Evolutionary conservation across 2,888 invertebrate species (phyloP).

Genomic region (Plagiodera versicolora): DNA sequence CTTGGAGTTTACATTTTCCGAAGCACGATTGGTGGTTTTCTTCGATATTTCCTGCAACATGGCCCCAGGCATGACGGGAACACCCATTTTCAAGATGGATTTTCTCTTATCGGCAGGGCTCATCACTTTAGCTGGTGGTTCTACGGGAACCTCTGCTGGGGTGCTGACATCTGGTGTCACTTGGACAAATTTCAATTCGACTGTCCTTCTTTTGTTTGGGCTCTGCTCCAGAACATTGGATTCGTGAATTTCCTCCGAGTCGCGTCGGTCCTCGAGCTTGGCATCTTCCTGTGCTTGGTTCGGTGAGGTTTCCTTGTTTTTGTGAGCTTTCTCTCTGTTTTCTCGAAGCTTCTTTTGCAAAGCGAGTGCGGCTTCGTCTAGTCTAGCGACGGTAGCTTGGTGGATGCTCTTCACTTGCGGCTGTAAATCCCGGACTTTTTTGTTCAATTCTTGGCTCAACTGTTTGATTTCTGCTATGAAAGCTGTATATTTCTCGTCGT

Average conservation of each 20-base stretch:
- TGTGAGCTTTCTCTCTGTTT: conserved; percentile 28
- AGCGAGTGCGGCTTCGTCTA: conserved; percentile 32
- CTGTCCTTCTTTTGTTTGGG: conserved; percentile 31
- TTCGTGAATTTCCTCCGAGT: conserved; percentile 11
- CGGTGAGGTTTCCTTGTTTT: conserved; percentile 2
- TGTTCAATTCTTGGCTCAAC: conserved; percentile 30
- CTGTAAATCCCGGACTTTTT: conserved; percentile 34
- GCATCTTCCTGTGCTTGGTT: background rate
- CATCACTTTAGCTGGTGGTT: background rate
- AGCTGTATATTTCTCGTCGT: conserved; percentile 29
- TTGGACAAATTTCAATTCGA: conserved; percentile 37
- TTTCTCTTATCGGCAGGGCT: conserved; percentile 33
- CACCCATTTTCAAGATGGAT: conserved; percentile 39
- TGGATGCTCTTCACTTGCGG: conserved; percentile 36
- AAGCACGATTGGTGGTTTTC: conserved; percentile 22
- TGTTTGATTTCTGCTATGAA: conserved; percentile 31
- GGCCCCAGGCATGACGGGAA: conserved; percentile 40
- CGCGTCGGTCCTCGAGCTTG: background rate
- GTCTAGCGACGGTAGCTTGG: conserved; percentile 30
- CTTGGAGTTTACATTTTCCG: conserved; percentile 11
- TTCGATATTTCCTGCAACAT: conserved; percentile 32
- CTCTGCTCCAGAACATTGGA: conserved; percentile 17
- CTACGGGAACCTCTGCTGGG: conserved; percentile 15
- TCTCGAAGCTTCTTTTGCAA: conserved; percentile 33
- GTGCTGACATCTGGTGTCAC: conserved; percentile 18